Conservation (phyloP, 2,888 invertebrate species). For the Allolobophora icterica region DNA sequence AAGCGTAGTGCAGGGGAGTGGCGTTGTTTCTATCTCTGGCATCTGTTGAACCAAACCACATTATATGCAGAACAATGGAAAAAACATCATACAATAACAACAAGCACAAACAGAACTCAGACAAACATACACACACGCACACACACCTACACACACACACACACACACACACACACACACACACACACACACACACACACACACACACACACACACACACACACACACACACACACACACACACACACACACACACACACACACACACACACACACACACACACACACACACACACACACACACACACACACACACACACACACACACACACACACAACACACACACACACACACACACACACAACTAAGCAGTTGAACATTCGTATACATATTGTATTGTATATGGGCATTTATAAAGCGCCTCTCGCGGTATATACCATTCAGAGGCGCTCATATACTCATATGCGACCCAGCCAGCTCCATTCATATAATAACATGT, state of each 20-base stretch:
- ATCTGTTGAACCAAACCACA: constrained; percentile 50
- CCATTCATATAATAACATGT: too few species aligned
- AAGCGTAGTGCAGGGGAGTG: constrained; percentile 63
- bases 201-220: not conserved
- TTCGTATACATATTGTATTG: not conserved
- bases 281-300: not conserved
- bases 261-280: not conserved
- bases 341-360: too few species aligned
- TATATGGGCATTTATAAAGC: too few species aligned
- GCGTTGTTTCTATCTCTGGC: constrained; percentile 58
- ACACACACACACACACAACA: constrained; percentile 4
- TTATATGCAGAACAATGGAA: too few species aligned
- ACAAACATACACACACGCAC: not conserved
- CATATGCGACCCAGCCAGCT: too few species aligned
- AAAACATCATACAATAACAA: not conserved
- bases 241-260: not conserved
- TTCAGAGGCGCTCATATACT: too few species aligned
- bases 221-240: not conserved
- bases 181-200: not conserved
- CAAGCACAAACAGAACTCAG: not conserved
- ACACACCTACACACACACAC: too few species aligned
- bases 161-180: not conserved
- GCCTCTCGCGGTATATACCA: too few species aligned
- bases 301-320: not conserved
- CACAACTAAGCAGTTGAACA: not conserved